These are phyloP conservation scores for Aricia artaxerxes DNA, from an alignment of 2,888 invertebrate species.

Conservation along the genomic window DNA sequence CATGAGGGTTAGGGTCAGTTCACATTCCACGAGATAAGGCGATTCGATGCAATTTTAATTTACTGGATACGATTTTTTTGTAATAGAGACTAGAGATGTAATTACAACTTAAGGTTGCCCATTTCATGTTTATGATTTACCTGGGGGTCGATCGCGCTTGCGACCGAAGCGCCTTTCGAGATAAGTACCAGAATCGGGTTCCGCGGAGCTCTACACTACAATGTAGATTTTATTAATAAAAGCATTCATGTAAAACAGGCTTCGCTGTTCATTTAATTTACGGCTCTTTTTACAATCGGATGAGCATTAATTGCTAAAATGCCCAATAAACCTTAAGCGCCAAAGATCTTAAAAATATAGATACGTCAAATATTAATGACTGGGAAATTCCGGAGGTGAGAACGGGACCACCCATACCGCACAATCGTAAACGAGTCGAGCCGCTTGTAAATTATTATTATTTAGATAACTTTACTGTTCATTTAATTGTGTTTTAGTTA, in stretches of 20 bases:
- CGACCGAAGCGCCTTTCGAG: too few relatives aligned
- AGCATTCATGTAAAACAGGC: background rate
- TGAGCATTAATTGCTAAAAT: slow-evolving; percentile 7
- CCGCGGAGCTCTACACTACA: background rate
- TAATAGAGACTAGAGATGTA: too few relatives aligned
- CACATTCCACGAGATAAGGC: too few relatives aligned
- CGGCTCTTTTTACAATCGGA: background rate
- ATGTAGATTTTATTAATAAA: background rate
- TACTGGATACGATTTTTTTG: too few relatives aligned
- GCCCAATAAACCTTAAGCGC: background rate
- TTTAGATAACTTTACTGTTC: slow-evolving; percentile 19
- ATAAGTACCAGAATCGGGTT: too few relatives aligned
- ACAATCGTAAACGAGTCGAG: background rate
- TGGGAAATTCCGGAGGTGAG: slow-evolving; percentile 12
- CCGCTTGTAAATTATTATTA: slow-evolving; percentile 22
- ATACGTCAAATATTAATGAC: slow-evolving; percentile 1
- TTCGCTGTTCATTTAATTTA: background rate
- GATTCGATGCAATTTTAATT: too few relatives aligned
- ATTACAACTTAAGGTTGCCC: too few relatives aligned
- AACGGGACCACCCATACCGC: slow-evolving; percentile 17
- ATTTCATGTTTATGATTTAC: too few relatives aligned
- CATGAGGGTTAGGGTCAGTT: too few relatives aligned
- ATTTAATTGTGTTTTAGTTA: slow-evolving; percentile 27
- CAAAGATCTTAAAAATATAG: slow-evolving; percentile 12
- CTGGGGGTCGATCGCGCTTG: too few relatives aligned